These are phyloP conservation scores for Drosophila equinoxialis DNA, from an alignment of 1,140 invertebrate genomes.

Conservation along the genomic window DNA sequence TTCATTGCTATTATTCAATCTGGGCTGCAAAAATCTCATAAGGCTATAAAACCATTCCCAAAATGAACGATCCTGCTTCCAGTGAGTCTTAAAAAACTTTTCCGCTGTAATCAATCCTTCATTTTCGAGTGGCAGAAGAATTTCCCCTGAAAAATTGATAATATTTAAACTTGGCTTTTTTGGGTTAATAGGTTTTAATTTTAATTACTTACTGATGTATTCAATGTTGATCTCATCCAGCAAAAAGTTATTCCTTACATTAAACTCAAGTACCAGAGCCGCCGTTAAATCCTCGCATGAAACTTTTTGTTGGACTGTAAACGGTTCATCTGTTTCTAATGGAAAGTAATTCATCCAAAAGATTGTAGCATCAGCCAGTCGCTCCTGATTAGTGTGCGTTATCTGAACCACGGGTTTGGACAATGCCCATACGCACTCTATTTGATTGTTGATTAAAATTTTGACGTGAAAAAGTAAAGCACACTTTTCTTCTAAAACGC, in stretches of 20 bases:
- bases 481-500: background rate
- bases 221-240: background rate
- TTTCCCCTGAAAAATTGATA: too few relatives aligned
- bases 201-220: background rate
- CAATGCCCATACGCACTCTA: background rate
- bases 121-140: background rate
- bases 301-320: background rate
- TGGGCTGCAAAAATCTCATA: background rate
- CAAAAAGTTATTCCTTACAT: background rate
- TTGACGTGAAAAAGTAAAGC: background rate
- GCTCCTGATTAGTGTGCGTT: background rate
- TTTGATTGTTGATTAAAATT: background rate
- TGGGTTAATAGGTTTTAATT: too few relatives aligned
- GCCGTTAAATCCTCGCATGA: background rate
- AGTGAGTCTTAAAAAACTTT: background rate
- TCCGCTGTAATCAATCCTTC: background rate
- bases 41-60: conserved; percentile 9
- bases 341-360: background rate
- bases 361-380: background rate
- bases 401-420: background rate
- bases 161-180: too few relatives aligned
- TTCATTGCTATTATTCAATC: background rate
- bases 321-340: background rate
- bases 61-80: background rate
- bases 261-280: background rate